Evolutionary conservation across 2,888 invertebrate genomes (phyloP).

Genomic region (Byasa hedistus): DNA sequence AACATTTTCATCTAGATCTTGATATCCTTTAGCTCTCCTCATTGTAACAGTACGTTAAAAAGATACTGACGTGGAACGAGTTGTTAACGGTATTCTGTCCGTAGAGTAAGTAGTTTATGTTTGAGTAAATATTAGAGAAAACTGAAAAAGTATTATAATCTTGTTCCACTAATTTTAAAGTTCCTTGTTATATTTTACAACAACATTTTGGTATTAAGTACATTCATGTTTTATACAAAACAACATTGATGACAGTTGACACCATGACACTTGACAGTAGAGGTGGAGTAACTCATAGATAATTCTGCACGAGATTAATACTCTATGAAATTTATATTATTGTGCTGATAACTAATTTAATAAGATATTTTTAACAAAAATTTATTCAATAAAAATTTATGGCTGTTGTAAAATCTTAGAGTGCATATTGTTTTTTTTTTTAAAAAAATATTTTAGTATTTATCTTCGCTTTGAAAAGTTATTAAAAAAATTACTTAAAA

Average conservation of each 20-base stretch:
- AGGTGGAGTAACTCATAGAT: background rate
- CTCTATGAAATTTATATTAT: too few species aligned
- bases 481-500: too few species aligned
- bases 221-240: conserved; percentile 17
- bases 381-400: too few species aligned
- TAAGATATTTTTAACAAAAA: too few species aligned
- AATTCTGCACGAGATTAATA: too few species aligned
- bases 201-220: background rate
- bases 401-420: too few species aligned
- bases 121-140: background rate
- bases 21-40: conserved; percentile 81
- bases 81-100: conserved; percentile 21
- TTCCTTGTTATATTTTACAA: background rate
- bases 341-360: too few species aligned
- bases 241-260: background rate
- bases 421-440: too few species aligned
- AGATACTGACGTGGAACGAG: conserved; percentile 60
- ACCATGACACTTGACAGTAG: background rate
- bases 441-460: too few species aligned
- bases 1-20: conserved; percentile 79
- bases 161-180: background rate
- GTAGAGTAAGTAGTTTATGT: background rate
- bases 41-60: conserved; percentile 48
- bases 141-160: background rate
- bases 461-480: too few species aligned